phyloP scores from a whole-genome alignment of 1,140 invertebrate genomes.

The Drosophila bocki region DNA sequence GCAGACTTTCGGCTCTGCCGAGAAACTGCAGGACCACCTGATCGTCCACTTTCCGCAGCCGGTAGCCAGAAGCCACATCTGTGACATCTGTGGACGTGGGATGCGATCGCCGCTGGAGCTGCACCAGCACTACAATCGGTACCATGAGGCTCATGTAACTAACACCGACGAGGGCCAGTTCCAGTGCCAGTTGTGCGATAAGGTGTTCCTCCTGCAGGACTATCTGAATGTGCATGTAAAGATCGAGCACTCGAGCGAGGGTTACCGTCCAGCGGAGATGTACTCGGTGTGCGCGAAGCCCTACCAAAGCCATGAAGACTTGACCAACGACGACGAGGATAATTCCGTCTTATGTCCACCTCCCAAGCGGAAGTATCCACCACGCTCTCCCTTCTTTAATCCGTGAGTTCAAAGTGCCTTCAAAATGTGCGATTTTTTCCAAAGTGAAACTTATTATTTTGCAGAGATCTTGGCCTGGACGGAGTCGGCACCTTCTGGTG shows the following conservation, averaged over 20 bases:
- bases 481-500: background rate
- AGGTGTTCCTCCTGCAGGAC: slow-evolving; percentile 9
- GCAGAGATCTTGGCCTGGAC: slow-evolving; percentile 40
- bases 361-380: slow-evolving; percentile 46
- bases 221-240: slow-evolving; percentile 26
- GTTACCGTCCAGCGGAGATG: slow-evolving; percentile 14
- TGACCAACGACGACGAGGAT: background rate
- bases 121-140: slow-evolving; percentile 28
- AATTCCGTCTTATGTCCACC: slow-evolving; percentile 1
- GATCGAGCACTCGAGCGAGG: slow-evolving; percentile 21
- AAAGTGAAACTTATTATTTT: slow-evolving; percentile 1
- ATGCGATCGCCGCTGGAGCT: slow-evolving; percentile 37
- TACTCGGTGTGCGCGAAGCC: background rate
- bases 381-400: slow-evolving; percentile 39
- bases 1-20: slow-evolving; percentile 33
- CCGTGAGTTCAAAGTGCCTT: slow-evolving; percentile 27
- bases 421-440: background rate
- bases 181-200: slow-evolving; percentile 24
- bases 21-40: slow-evolving; percentile 43
- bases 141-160: slow-evolving; percentile 23
- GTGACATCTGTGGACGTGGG: slow-evolving; percentile 49
- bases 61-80: background rate
- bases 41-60: slow-evolving; percentile 9
- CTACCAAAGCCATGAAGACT: background rate
- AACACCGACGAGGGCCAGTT: background rate